Evolutionary conservation across 2,113 vertebrate genomes (phyloP).

Genomic region (Paedocypris sp.): DNA sequence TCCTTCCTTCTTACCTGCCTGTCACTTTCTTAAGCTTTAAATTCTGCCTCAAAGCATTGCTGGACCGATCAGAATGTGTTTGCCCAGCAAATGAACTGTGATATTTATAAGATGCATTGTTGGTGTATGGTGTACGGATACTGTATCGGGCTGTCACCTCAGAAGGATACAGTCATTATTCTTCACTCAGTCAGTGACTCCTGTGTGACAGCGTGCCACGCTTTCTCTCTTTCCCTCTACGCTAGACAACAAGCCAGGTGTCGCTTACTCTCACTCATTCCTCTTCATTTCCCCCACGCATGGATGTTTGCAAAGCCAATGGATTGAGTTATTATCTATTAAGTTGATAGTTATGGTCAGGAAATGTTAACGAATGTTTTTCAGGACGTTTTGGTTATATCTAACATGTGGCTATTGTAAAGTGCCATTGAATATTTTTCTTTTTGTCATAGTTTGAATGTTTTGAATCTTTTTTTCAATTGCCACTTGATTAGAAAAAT

Average conservation of each 20-base stretch:
- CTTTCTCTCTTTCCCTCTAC: not conserved
- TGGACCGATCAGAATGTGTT: constrained; percentile 17
- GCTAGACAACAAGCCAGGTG: not conserved
- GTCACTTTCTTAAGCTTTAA: not conserved
- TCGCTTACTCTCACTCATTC: not conserved
- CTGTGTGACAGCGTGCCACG: not conserved
- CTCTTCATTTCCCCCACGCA: not conserved
- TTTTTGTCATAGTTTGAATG: too few species aligned
- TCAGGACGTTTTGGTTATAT: too few species aligned
- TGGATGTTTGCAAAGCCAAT: not conserved
- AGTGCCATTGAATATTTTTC: too few species aligned
- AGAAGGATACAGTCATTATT: constrained; percentile 28
- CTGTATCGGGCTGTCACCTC: constrained; percentile 26
- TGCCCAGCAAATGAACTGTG: not conserved
- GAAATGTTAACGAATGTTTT: not conserved
- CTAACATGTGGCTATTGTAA: too few species aligned
- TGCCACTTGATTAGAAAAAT: too few species aligned
- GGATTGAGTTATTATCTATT: not conserved
- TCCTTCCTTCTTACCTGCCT: not conserved
- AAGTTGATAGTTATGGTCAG: too few species aligned
- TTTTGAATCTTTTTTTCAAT: too few species aligned
- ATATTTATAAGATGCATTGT: constrained; percentile 25
- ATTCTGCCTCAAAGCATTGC: not conserved
- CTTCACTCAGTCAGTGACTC: constrained; percentile 25
- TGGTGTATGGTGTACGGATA: constrained; percentile 13